phyloP scores from a whole-genome alignment of 2,888 invertebrate species.

The Darwinula stevensoni region DNA sequence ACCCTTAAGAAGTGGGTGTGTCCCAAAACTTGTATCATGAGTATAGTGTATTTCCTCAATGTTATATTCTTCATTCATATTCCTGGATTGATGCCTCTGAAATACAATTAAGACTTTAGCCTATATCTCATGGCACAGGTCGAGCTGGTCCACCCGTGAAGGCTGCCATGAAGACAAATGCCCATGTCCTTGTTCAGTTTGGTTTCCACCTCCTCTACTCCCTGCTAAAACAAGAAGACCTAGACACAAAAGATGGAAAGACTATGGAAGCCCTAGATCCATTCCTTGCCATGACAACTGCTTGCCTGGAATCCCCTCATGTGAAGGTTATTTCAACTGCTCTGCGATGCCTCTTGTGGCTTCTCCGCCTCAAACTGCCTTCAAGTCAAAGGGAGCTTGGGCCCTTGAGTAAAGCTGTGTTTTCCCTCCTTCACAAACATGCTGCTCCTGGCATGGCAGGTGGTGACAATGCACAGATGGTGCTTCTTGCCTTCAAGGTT shows the following conservation, averaged over 20 bases:
- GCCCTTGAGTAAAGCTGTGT: too few relatives aligned
- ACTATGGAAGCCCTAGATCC: not conserved
- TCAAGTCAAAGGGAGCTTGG: not conserved
- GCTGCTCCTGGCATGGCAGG: not conserved
- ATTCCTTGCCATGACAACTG: not conserved
- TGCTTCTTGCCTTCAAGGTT: not conserved
- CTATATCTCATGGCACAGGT: too few relatives aligned
- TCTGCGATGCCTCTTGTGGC: too few relatives aligned
- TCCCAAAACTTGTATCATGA: too few relatives aligned
- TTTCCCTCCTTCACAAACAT: not conserved
- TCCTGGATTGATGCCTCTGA: too few relatives aligned
- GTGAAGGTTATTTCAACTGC: not conserved
- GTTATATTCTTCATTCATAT: too few relatives aligned
- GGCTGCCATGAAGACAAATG: not conserved
- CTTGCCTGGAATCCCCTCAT: not conserved
- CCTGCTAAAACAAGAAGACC: too few relatives aligned
- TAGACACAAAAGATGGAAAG: too few relatives aligned
- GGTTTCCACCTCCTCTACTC: not conserved
- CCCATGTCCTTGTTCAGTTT: not conserved
- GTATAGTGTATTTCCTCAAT: too few relatives aligned
- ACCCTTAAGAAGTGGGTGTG: too few relatives aligned
- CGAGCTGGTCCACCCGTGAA: not conserved
- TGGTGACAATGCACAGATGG: not conserved
- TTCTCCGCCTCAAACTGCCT: not conserved
- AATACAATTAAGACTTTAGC: too few relatives aligned